Conservation (phyloP, 2,113 vertebrate species). For the Excalfactoria chinensis region DNA sequence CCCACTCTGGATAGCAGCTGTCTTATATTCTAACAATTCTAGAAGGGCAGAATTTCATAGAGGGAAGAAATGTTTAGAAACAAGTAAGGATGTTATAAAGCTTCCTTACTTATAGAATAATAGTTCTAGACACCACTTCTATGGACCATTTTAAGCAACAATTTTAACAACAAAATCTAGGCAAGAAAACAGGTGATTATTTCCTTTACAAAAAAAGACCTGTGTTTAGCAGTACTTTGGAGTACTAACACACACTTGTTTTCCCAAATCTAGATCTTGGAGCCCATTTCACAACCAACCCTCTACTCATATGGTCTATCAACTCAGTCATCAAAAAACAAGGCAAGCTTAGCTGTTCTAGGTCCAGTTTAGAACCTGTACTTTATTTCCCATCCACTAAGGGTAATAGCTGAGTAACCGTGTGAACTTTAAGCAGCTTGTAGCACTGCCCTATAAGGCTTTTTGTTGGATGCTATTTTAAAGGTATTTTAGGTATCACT, state of each 20-base stretch:
- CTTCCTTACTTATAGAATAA: neutral
- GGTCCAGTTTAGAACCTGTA: neutral
- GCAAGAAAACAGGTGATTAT: neutral
- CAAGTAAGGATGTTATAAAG: neutral
- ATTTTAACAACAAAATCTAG: neutral
- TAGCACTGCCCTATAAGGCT: accelerated
- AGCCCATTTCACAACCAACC: neutral
- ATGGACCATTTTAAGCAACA: neutral
- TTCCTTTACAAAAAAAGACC: neutral
- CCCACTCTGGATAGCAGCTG: accelerated
- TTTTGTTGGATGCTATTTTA: neutral
- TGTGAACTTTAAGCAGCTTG: accelerated
- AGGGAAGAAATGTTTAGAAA: neutral
- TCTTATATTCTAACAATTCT: neutral
- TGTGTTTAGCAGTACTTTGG: neutral
- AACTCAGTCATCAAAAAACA: neutral
- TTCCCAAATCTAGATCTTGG: neutral
- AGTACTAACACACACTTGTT: neutral
- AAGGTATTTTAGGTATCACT: neutral
- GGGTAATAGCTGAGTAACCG: neutral
- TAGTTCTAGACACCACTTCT: neutral
- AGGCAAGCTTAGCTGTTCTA: neutral
- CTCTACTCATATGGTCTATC: accelerated
- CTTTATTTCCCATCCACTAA: neutral
- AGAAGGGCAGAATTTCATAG: accelerated